Percentiles rank a stretch among this genome's conserved stretches.
Evolutionary conservation across 2,888 invertebrate species (phyloP).

Genomic region (Hyposoter didymator): DNA sequence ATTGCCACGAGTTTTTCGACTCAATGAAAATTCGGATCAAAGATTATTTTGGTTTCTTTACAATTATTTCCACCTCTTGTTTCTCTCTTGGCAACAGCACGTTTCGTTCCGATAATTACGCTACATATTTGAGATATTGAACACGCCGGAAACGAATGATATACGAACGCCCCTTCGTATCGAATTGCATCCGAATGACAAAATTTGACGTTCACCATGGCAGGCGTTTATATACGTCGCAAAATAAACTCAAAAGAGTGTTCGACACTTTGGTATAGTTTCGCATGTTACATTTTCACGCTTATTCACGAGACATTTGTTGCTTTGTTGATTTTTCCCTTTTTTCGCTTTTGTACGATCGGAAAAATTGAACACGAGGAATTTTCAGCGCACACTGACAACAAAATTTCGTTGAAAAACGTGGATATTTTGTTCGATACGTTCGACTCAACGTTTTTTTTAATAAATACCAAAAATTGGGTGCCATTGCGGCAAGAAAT

Average conservation of each 20-base stretch:
- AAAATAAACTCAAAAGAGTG: constrained; percentile 33
- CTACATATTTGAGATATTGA: not conserved
- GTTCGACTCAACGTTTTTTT: too few species aligned
- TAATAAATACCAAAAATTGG: too few species aligned
- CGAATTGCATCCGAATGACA: constrained; percentile 64
- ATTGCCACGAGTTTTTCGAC: not conserved
- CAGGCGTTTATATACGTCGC: too few species aligned
- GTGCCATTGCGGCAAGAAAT: too few species aligned
- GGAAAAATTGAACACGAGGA: constrained; percentile 48
- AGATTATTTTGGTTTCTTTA: constrained; percentile 14
- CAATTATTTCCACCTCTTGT: not conserved
- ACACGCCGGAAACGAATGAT: constrained; percentile 50
- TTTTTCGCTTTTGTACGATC: not conserved
- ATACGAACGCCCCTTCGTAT: constrained; percentile 46
- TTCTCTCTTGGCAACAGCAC: not conserved
- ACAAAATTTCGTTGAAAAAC: too few species aligned
- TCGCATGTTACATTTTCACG: constrained; percentile 65
- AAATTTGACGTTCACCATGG: constrained; percentile 48
- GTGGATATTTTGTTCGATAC: too few species aligned
- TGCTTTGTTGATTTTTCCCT: not conserved
- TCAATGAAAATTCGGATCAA: constrained; percentile 46
- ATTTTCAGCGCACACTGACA: constrained; percentile 57
- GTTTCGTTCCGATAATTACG: not conserved
- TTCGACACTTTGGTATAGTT: constrained; percentile 65
- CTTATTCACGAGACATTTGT: constrained; percentile 64